Evolutionary conservation across 2,113 vertebrate genomes (phyloP).

Genomic region (Spea bombifrons): DNA sequence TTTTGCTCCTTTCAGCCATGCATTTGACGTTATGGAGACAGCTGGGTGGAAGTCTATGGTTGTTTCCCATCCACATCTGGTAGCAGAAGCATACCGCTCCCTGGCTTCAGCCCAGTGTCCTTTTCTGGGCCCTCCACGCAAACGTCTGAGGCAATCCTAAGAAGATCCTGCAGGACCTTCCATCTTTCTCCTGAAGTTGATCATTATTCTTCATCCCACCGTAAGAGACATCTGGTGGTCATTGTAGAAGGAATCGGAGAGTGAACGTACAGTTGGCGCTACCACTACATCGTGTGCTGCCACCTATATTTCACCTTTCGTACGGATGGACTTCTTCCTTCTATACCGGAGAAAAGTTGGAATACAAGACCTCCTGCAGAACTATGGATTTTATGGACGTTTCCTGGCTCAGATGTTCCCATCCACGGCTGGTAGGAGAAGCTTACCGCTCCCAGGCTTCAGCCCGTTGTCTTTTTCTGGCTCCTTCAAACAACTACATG

Average conservation of each 20-base stretch:
- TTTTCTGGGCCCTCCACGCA: constrained; percentile 92
- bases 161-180: constrained; percentile 43
- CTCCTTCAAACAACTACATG: no score
- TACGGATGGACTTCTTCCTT: no score
- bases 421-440: no score
- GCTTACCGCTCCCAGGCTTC: no score
- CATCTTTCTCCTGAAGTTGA: constrained; percentile 57
- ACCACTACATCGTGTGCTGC: no score
- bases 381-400: constrained; percentile 10
- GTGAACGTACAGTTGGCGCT: no score
- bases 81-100: constrained; percentile 94
- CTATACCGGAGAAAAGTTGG: no score
- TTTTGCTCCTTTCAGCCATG: constrained; percentile 64
- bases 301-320: no score
- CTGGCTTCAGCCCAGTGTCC: constrained; percentile 95
- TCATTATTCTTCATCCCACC: not conserved
- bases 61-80: constrained; percentile 91
- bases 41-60: constrained; percentile 98
- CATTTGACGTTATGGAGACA: constrained; percentile 95
- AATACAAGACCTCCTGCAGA: constrained; percentile 24
- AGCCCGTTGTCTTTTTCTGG: no score
- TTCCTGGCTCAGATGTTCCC: no score
- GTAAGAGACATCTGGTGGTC: no score
- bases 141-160: constrained; percentile 98
- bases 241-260: no score